These are phyloP conservation scores for Leptinotarsa peninsularis DNA, from an alignment of 2,888 invertebrate genomes.

Conservation along the genomic window DNA sequence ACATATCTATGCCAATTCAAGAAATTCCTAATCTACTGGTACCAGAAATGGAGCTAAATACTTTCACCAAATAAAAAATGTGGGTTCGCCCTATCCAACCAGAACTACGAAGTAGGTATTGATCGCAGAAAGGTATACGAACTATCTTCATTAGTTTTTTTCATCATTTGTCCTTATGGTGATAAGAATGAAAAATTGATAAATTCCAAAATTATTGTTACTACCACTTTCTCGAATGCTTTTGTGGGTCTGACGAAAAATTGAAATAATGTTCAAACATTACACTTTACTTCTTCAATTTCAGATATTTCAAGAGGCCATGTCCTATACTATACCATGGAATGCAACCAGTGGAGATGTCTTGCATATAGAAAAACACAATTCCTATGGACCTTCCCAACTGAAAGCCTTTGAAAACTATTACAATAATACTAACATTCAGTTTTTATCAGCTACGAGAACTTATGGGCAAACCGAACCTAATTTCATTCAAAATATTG, in stretches of 20 bases:
- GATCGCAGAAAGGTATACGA: too few relatives aligned
- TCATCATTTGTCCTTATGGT: too few relatives aligned
- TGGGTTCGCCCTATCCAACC: too few relatives aligned
- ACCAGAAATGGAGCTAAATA: too few relatives aligned
- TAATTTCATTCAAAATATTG: constrained; percentile 68
- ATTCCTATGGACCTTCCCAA: constrained; percentile 70
- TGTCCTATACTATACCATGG: constrained; percentile 70
- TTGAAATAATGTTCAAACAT: too few relatives aligned
- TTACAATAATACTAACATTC: constrained; percentile 35
- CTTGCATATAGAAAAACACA: constrained; percentile 68
- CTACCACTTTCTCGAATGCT: not conserved
- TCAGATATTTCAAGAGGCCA: constrained; percentile 64
- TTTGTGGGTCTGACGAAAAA: too few relatives aligned
- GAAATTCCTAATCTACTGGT: too few relatives aligned
- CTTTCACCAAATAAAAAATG: too few relatives aligned
- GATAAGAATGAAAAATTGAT: too few relatives aligned
- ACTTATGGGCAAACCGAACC: constrained; percentile 47
- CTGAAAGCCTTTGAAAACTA: constrained; percentile 46
- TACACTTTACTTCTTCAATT: constrained; percentile 34
- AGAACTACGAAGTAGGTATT: too few relatives aligned
- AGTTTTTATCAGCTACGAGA: constrained; percentile 54
- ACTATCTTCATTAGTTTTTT: too few relatives aligned
- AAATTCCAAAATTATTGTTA: not conserved
- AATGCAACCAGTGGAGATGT: constrained; percentile 57
- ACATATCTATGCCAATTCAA: too few relatives aligned